These are phyloP conservation scores for Cydia pomonella DNA, from an alignment of 1,140 invertebrate species.

Conservation along the genomic window DNA sequence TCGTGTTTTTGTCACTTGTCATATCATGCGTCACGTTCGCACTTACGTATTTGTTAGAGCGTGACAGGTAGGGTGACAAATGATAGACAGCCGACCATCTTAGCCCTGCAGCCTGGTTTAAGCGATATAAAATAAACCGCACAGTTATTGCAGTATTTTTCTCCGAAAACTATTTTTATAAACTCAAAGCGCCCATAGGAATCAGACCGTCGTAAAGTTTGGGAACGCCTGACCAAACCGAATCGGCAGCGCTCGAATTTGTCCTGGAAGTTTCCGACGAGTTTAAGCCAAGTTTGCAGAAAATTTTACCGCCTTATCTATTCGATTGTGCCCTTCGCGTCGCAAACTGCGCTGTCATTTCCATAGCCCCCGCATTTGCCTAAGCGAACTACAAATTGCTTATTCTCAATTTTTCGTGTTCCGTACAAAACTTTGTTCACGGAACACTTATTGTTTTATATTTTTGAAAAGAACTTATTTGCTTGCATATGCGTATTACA, in stretches of 20 bases:
- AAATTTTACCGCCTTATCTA: slow-evolving; percentile 30
- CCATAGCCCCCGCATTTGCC: background rate
- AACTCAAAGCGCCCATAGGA: slow-evolving; percentile 3
- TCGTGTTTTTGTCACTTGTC: no score
- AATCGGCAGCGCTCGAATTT: slow-evolving; percentile 44
- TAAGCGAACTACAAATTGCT: background rate
- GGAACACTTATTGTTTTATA: no score
- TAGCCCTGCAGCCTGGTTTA: no score
- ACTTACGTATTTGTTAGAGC: no score
- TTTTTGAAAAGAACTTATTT: no score
- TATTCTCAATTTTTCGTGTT: no score
- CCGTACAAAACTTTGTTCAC: no score
- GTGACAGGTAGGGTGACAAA: no score
- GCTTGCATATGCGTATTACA: no score
- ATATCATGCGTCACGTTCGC: no score
- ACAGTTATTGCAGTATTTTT: background rate
- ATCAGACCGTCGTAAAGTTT: background rate
- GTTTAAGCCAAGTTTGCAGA: slow-evolving; percentile 38
- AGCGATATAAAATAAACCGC: no score
- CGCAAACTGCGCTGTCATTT: background rate
- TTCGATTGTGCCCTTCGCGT: slow-evolving; percentile 29
- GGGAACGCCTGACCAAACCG: slow-evolving; percentile 34
- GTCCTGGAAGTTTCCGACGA: slow-evolving; percentile 43
- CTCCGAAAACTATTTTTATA: background rate
- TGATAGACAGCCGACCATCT: no score